Evolutionary conservation across 2,113 vertebrate genomes (phyloP).

Genomic region (Vireo altiloquus): DNA sequence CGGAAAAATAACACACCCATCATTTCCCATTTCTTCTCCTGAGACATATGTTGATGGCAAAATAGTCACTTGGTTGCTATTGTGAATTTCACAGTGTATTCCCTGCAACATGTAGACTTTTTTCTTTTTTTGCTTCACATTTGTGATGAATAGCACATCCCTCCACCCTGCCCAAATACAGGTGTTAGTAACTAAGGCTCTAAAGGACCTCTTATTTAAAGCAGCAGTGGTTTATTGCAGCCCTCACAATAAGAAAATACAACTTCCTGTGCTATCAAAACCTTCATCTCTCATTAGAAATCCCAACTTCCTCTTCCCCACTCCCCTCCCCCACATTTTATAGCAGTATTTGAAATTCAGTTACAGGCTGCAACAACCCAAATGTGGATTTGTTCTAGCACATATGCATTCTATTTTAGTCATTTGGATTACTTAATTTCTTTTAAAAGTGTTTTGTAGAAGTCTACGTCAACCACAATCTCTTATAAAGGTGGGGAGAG

Average conservation of each 20-base stretch:
- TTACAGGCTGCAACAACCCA: not conserved
- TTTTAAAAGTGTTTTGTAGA: not conserved
- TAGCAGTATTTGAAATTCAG: slow-evolving; percentile 21
- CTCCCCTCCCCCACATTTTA: not conserved
- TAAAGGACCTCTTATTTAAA: slow-evolving; percentile 57
- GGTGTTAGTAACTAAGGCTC: slow-evolving; percentile 44
- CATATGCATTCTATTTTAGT: not conserved
- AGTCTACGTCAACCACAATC: not conserved
- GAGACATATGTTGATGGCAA: slow-evolving; percentile 73
- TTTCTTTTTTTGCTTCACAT: slow-evolving; percentile 65
- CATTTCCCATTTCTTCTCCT: slow-evolving; percentile 70
- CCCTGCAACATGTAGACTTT: slow-evolving; percentile 62
- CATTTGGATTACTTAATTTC: not conserved
- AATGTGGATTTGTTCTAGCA: slow-evolving; percentile 1
- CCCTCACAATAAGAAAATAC: slow-evolving; percentile 38
- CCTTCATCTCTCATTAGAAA: not conserved
- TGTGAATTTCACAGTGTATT: slow-evolving; percentile 81
- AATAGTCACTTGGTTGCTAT: slow-evolving; percentile 73
- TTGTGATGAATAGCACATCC: slow-evolving; percentile 56
- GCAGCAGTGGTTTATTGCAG: slow-evolving; percentile 56
- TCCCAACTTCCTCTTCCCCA: not conserved
- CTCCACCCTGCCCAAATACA: not conserved
- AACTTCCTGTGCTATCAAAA: slow-evolving; percentile 41
- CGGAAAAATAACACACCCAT: slow-evolving; percentile 65
- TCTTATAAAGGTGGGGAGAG: not conserved